A percentile compares a stretch with the other conserved stretches of the same genome.
These are phyloP conservation scores for Protomyctophum bolini DNA, from an alignment of 2,113 vertebrate species.

Conservation along the genomic window DNA sequence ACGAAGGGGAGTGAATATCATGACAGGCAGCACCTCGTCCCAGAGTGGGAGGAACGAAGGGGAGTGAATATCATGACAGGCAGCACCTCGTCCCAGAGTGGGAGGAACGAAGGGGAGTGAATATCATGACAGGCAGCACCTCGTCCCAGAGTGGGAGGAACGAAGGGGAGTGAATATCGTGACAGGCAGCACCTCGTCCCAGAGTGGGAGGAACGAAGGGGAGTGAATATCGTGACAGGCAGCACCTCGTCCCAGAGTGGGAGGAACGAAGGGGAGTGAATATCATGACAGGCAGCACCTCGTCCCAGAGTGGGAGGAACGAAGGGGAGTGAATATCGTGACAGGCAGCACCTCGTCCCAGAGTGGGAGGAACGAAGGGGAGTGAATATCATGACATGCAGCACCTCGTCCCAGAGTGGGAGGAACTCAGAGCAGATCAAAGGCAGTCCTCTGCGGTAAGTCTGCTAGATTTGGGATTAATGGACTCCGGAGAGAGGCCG, in stretches of 20 bases:
- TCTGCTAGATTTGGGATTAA: conserved; percentile 80
- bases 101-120: conserved; percentile 41
- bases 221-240: conserved; percentile 59
- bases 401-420: conserved; percentile 67
- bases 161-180: conserved; percentile 54
- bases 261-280: conserved; percentile 43
- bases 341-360: conserved; percentile 67
- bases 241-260: conserved; percentile 63
- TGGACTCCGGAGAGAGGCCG: conserved; percentile 73
- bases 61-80: conserved; percentile 58
- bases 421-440: conserved; percentile 72
- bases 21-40: conserved; percentile 65
- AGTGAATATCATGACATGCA: conserved; percentile 57
- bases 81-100: conserved; percentile 63
- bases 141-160: conserved; percentile 62
- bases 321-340: conserved; percentile 53
- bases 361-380: conserved; percentile 44
- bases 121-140: conserved; percentile 60
- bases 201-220: conserved; percentile 39
- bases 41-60: conserved; percentile 44
- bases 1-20: conserved; percentile 54
- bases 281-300: conserved; percentile 61
- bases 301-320: conserved; percentile 61
- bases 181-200: conserved; percentile 66
- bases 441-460: conserved; percentile 70